These are phyloP conservation scores for Zosterops pallidus DNA, from an alignment of 2,113 vertebrate genomes.

Conservation along the genomic window DNA sequence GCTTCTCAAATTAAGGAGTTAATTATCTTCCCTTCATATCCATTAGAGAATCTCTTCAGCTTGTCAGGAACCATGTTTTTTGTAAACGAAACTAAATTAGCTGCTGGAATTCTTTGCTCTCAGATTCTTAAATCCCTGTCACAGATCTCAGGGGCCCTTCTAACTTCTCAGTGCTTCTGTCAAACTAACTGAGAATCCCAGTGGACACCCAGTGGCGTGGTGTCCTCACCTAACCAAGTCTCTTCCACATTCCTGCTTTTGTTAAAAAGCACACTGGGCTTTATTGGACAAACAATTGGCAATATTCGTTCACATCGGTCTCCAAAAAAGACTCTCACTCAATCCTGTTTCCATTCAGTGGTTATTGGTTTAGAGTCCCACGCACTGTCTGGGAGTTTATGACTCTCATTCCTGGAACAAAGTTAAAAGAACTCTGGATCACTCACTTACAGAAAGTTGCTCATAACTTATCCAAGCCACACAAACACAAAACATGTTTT, in stretches of 20 bases:
- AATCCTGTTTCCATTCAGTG: not conserved
- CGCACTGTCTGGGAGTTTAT: not conserved
- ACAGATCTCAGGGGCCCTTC: not conserved
- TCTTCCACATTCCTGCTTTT: not conserved
- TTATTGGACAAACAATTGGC: not conserved
- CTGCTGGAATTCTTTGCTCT: not conserved
- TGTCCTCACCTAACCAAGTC: not conserved
- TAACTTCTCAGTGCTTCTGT: not conserved
- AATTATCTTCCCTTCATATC: not conserved
- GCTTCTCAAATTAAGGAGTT: slow-evolving; percentile 14
- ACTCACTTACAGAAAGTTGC: not conserved
- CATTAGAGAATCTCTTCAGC: not conserved
- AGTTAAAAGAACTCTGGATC: slow-evolving; percentile 5
- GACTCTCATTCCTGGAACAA: not conserved
- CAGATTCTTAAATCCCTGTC: not conserved
- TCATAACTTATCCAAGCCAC: not conserved
- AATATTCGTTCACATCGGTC: not conserved
- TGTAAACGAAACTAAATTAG: slow-evolving; percentile 15
- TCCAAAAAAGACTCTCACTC: not conserved
- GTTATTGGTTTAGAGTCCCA: not conserved
- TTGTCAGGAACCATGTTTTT: not conserved
- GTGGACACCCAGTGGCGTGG: not conserved
- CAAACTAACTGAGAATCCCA: not conserved
- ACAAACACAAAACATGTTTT: not conserved
- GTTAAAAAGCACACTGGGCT: not conserved